Base-by-base conservation (phyloP, 1,140 invertebrate genomes). In the Catajapyx aquilonaris region DNA sequence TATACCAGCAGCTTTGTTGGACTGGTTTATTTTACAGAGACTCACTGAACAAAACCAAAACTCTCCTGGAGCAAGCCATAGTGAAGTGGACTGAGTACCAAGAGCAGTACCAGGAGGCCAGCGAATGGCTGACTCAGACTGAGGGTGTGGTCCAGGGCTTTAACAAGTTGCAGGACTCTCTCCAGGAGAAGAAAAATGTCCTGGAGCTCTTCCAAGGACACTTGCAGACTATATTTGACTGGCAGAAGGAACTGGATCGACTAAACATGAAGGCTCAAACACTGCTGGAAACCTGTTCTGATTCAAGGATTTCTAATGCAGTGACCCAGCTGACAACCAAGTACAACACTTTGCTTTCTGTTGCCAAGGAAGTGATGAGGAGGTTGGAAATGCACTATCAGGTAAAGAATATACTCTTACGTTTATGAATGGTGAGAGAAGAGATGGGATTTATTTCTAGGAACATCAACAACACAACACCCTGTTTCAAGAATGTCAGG, bases 51-150 rank as follows among this genome's bases (percentile, higher is more conserved):
- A 75, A 72, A 46, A 79, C 78, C 0, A 88, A 90, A 59, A 68
- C 66, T 41, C 62, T 85, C 18, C 63, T 95, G 4, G 86, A 94
- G 61, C 65, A 75, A 39, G 84, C 80, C 42, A 83, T 93, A 50
- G 81, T 87, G 0, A 86, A 88, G 57, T 93, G 87, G 87, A 83
- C 80, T 13, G 84, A 94, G 57, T 93, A 91, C 51, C 84, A 93
- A 59, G 84, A 91, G 53, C 83, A 90, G 48, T 86, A 86, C 50
- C 73, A 74, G 48, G 81, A 87, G 60, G 84, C 84, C 33, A 61
- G 76, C 36, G 75, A 85, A 46, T 91, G 85, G 85, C 60, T 93
- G 31, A 75, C 66, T 17, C 77, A 83, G 58, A 88, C 81, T 43
- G 86, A 94, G 57, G 67, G 70, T 30, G 49, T 80, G 37, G 78